Evolutionary conservation across 2,113 vertebrate genomes (phyloP).

Genomic region (Phalacrocorax aristotelis): DNA sequence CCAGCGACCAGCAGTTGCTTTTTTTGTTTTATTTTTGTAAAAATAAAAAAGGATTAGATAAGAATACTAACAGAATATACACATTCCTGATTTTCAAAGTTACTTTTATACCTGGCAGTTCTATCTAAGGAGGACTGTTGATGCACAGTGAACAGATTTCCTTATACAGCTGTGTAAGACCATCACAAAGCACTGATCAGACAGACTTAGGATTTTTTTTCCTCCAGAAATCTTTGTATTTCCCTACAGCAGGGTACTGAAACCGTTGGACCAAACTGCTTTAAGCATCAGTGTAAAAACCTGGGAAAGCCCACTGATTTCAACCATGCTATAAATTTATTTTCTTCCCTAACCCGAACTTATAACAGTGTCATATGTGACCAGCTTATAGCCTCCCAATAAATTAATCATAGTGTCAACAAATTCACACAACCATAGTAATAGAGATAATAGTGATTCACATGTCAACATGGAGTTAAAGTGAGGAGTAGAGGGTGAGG

Average conservation of each 20-base stretch:
- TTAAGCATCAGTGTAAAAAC: neutral
- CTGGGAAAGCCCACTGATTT: neutral
- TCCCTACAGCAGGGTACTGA: neutral
- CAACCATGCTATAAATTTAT: neutral
- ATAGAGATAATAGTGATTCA: rapidly evolving
- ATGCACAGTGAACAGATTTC: neutral
- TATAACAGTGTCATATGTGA: neutral
- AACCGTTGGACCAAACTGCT: neutral
- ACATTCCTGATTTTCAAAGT: neutral
- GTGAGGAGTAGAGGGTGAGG: neutral
- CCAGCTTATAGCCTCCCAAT: neutral
- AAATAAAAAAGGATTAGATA: neutral
- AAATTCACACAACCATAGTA: neutral
- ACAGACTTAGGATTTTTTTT: neutral
- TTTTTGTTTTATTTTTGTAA: neutral
- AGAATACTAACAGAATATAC: neutral
- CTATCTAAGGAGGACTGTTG: neutral
- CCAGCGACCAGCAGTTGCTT: neutral
- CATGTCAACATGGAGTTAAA: neutral
- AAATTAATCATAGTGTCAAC: neutral
- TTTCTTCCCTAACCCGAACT: neutral
- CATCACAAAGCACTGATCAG: neutral
- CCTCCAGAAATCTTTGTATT: neutral
- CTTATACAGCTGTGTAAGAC: neutral
- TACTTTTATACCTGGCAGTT: neutral